Percentiles rank a stretch among this genome's conserved stretches.
These are phyloP conservation scores for Hedya salicella DNA, from an alignment of 2,888 invertebrate species.

Conservation along the genomic window DNA sequence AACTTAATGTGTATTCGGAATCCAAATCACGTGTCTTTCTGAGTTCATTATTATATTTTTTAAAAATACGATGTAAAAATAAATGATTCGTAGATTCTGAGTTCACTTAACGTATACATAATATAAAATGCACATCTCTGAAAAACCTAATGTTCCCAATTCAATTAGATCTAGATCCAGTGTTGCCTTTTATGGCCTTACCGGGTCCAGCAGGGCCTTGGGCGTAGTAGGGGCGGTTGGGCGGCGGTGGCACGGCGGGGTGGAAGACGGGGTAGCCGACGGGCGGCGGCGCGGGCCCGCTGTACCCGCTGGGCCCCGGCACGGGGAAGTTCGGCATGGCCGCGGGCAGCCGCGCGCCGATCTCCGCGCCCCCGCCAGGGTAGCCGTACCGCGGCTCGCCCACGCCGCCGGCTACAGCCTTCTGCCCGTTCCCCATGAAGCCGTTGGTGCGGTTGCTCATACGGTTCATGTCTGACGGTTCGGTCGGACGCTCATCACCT, in stretches of 20 bases:
- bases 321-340: constrained; percentile 21
- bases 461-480: not conserved
- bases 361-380: constrained; percentile 8
- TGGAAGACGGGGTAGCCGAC: constrained; percentile 47
- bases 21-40: too few species aligned
- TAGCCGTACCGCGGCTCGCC: not conserved
- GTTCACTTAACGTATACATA: too few species aligned
- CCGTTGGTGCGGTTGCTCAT: not conserved
- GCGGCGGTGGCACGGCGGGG: constrained; percentile 50
- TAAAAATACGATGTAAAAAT: too few species aligned
- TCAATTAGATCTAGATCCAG: too few species aligned
- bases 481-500: not conserved
- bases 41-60: too few species aligned
- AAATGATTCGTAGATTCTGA: too few species aligned
- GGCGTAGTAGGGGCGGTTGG: constrained; percentile 46
- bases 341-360: constrained; percentile 2
- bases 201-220: constrained; percentile 44
- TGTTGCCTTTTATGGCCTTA: constrained; percentile 44
- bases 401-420: constrained; percentile 1
- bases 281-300: constrained; percentile 37
- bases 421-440: constrained; percentile 17
- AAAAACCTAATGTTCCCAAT: too few species aligned
- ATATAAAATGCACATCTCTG: too few species aligned
- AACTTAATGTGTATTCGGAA: too few species aligned
- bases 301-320: constrained; percentile 32